A percentile compares a stretch with the other conserved stretches of the same genome.
phyloP scores from a whole-genome alignment of 2,113 vertebrate species.

The Microcebus tavaratra region DNA sequence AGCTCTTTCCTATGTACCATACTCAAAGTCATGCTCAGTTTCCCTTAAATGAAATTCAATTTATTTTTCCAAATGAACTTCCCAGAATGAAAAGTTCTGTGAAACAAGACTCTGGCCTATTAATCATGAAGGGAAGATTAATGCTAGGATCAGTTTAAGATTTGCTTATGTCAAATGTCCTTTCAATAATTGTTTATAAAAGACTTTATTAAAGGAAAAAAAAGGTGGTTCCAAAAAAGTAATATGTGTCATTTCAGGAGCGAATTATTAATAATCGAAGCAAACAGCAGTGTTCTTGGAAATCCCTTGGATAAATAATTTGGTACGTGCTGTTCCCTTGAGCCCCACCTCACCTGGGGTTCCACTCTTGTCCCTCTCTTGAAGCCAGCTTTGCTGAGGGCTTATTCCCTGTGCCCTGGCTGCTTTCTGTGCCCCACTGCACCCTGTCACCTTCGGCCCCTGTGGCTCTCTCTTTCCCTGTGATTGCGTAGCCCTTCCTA shows the following conservation, averaged over 20 bases:
- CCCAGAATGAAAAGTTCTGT: constrained; percentile 51
- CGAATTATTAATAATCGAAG: constrained; percentile 16
- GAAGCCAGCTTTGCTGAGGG: background rate
- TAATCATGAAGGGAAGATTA: constrained; percentile 45
- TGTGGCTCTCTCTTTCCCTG: background rate
- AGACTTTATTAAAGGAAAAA: constrained; percentile 49
- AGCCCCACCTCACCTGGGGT: background rate
- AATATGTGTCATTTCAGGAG: background rate
- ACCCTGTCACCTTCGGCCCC: too few species aligned
- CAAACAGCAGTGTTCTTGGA: constrained; percentile 57
- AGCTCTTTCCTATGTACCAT: background rate
- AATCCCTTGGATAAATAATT: constrained; percentile 52
- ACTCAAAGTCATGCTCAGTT: background rate
- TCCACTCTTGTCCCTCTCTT: background rate
- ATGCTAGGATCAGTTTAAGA: constrained; percentile 34
- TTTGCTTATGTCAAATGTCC: constrained; percentile 44
- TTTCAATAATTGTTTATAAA: constrained; percentile 60
- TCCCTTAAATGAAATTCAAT: background rate
- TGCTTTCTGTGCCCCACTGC: background rate
- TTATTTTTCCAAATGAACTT: constrained; percentile 41
- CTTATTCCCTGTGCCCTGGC: background rate
- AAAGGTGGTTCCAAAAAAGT: constrained; percentile 42
- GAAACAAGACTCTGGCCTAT: background rate
- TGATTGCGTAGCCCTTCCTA: background rate
- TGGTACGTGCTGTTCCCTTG: background rate